Conservation (phyloP, 2,113 vertebrate species). For the Vombatus ursinus region DNA sequence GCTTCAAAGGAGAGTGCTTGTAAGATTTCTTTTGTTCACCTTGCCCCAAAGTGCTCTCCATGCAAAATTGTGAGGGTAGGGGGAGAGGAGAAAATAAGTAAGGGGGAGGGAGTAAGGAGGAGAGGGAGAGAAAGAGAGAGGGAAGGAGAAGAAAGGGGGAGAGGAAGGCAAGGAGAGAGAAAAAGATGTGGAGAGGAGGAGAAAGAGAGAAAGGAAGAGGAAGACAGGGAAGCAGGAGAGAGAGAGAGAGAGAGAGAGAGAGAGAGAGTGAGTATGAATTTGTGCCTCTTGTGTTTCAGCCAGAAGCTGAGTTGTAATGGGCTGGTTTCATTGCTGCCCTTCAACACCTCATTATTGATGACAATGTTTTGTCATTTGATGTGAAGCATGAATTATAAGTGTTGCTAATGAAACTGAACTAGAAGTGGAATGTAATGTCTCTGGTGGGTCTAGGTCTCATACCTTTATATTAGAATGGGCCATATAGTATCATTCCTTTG, state of each 20-base stretch:
- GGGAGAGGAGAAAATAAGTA: background rate
- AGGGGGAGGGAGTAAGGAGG: background rate
- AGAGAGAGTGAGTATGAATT: background rate
- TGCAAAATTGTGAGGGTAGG: background rate
- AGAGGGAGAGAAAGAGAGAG: too few relatives aligned
- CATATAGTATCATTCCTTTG: background rate
- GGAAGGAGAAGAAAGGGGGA: background rate
- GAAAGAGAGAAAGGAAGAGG: too few relatives aligned
- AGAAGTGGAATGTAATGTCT: background rate
- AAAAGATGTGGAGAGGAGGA: background rate
- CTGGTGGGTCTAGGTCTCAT: background rate
- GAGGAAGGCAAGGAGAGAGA: too few relatives aligned
- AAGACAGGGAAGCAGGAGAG: too few relatives aligned
- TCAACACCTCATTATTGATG: background rate
- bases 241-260: background rate
- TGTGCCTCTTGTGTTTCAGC: constrained; percentile 4
- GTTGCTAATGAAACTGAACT: background rate
- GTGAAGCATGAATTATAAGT: background rate
- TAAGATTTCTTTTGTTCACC: background rate
- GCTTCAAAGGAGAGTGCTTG: background rate
- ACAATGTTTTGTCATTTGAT: background rate
- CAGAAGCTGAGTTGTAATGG: background rate
- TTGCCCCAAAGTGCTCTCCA: background rate
- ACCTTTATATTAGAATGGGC: background rate
- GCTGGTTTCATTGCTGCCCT: constrained; percentile 5